Base-by-base conservation (phyloP, 2,888 invertebrate genomes). In the Malthinus seriepunctatus region DNA sequence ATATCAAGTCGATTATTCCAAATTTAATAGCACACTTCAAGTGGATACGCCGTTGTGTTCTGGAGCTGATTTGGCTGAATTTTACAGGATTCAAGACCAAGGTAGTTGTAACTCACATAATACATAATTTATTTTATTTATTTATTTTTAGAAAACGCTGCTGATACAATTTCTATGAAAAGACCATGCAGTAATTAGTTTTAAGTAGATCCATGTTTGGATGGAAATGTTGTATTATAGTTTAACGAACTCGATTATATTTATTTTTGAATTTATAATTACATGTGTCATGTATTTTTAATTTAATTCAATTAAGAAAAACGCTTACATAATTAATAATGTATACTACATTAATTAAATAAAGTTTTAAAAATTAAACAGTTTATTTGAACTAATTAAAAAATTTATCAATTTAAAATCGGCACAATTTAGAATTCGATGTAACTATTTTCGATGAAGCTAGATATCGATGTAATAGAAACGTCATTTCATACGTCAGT, bases 41-140 rank as follows among this genome's bases (percentile, higher is more conserved):
- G 88, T 94, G 15, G 91, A 93, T 70, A 94, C 93, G 0, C 95
- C 95, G 0, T 79, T 93, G 14, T 95, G 94, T 79, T 89, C 90
- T n/a, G 88, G 89, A 10, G 81, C 82, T 34, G 89, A 90, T 68
- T 82, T 88, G 46, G 79, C 83, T 8, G 82, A 84, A 60, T 86
- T 86, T 72, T 87, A 86, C 69, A 81, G 82, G 62, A 81, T 80
- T 65, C 83, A 83, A 70, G 85, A 85, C 69, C 57, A 60, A 37
- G 65, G 67, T 67, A 53, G 35, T 38, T 33, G 15, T 6, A n/a
- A n/a, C 12, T 8, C n/a, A 11, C 14, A 11, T 38, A 5, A 14
- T 12, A 8, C 14, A 15, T 9, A 2, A 15, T 8, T 23, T 14
- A n/a, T 49, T 6, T 37, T 39, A 35, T 63, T 23, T 50, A 50